Evolutionary conservation across 2,888 invertebrate species (phyloP), one percentile per base, ranked within the genome.

Genomic region (Euspilapteryx auroguttella): DNA sequence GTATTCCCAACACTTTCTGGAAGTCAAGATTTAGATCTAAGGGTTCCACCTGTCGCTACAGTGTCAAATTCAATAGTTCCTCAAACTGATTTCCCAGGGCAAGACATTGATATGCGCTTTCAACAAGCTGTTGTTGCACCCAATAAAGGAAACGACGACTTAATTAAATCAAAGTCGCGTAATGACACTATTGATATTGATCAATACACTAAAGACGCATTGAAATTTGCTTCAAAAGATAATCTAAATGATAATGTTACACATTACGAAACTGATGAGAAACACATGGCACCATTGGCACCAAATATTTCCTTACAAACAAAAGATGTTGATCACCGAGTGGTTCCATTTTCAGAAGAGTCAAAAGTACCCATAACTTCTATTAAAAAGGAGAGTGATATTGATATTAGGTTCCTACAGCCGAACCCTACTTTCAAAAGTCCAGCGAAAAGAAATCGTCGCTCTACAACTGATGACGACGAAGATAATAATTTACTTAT

Each of bases 401-500:
- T 71, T n/a, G 73, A 75, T 41, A 71, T 71, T 32, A 47, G 75
- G 32, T 66, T 76, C 43, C 47, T 71, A 22, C 65, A 65, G 40
- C 68, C 75, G n/a, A 69, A 65, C 34, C 61, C 61, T n/a, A 45
- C 71, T 34, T 71, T 63, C 35, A 71, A 68, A 53, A 69, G 59
- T 47, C 50, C 65, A 21, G 68, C 66, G 38, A 73, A 71, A 43
- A 49, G 63, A 37, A 56, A 65, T 41, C 64, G 76, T 25, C 65
- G 68, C 2, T 75, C 73, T 14, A 76, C 77, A 27, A 81, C 78
- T 30, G 79, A 79, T 39, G 78, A 79, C 29, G 80, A 80, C 34
- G 81, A 81, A 43, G 80, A 80, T 37, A 79, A 79, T 32, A 79
- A 79, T 50, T 55, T 79, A 38, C 55, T 71, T 34, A 79, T 79